Evolutionary conservation across 2,113 vertebrate species (phyloP).

Genomic region (Burhinus oedicnemus): DNA sequence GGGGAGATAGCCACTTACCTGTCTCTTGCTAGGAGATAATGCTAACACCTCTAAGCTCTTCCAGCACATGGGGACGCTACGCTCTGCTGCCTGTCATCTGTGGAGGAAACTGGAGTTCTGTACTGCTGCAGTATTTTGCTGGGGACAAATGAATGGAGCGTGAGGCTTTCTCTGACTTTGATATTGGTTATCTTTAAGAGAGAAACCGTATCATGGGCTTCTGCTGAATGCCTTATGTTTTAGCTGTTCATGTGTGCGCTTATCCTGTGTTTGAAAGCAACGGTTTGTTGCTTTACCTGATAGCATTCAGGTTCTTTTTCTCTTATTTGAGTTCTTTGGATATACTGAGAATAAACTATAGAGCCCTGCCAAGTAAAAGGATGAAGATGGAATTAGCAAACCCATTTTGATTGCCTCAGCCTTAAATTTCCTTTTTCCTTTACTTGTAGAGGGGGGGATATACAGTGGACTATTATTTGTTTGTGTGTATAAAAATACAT

Average conservation of each 20-base stretch:
- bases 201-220: rapidly evolving
- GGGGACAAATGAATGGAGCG: not conserved
- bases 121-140: not conserved
- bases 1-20: not conserved
- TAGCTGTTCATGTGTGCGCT: not conserved
- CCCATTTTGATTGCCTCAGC: not conserved
- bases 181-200: not conserved
- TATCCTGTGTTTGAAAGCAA: not conserved
- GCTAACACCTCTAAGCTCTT: not conserved
- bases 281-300: not conserved
- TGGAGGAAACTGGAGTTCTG: not conserved
- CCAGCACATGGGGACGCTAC: not conserved
- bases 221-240: not conserved
- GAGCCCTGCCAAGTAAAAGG: not conserved
- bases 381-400: not conserved
- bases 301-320: not conserved
- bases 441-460: not conserved
- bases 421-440: not conserved
- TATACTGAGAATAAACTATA: not conserved
- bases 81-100: not conserved
- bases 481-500: not conserved
- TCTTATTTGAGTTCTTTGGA: not conserved
- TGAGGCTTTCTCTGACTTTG: not conserved
- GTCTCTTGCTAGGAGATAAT: not conserved
- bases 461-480: not conserved